Evolutionary conservation across 1,140 invertebrate genomes (phyloP), one percentile per base, ranked within the genome.

Genomic region (Atta cephalotes): DNA sequence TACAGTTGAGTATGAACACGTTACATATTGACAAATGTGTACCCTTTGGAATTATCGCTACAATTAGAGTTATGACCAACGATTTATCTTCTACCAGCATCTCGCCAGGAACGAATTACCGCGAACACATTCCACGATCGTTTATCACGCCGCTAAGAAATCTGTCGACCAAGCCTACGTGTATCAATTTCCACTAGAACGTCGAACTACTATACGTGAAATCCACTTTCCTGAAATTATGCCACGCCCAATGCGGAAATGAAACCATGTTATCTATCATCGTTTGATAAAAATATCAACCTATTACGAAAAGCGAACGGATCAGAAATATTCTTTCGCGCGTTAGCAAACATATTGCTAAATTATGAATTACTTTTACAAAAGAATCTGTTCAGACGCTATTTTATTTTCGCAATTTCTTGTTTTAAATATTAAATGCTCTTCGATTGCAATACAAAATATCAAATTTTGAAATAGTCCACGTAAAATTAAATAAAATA

Each of bases 51-150:
- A 65, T 89, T 86, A 81, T 77, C 51, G n/a, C 60, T n/a, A 65
- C 86, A 81, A 89, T 89, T 89, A 76, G 77, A 86, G 35, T 86
- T 89, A 89, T 60, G 85, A 82, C 12, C 51, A 28, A 35, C 25
- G n/a, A 35, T 49, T 45, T 81, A 89, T 89, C 88, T 82, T 25
- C 10, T 39, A 81, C 49, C 56, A 72, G 10, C 62, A 89, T 86
- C 68, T 25, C 68, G n/a, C 28, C 12, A 14, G 77, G 35, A 79
- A 77, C n/a, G 31, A 60, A 77, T 88, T 84, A 63, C 56, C n/a
- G 39, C 60, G 71, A 62, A 68, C 60, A 58, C 71, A 56, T 88
- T 74, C 39, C 49, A 56, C 35, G 81, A 68, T 51, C 63, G 51
- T 31, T 88, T 72, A 86, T 70, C 88, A 35, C 7, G 39, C 25